Evolutionary conservation across 2,888 invertebrate genomes (phyloP).

Genomic region (Erpobdella octoculata): DNA sequence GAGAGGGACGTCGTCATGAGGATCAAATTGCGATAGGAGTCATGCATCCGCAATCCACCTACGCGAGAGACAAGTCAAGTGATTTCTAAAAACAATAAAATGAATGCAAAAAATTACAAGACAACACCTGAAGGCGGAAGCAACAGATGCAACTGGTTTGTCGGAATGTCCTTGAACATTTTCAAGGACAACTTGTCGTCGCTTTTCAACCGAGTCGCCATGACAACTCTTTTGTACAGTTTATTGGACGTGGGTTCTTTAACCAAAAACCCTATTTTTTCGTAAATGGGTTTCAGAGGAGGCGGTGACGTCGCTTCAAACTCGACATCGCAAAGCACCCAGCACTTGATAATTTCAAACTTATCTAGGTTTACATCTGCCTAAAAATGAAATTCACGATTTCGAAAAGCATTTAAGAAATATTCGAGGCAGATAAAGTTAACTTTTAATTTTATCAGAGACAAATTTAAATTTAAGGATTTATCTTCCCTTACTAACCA

Average conservation of each 20-base stretch:
- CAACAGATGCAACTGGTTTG: background rate
- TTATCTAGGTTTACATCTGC: background rate
- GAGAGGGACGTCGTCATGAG: background rate
- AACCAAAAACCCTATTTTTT: background rate
- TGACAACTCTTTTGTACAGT: background rate
- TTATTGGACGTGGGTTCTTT: background rate
- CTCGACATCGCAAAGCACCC: background rate
- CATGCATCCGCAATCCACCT: conserved; percentile 3
- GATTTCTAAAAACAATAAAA: background rate
- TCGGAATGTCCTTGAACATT: conserved; percentile 12
- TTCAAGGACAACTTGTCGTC: conserved; percentile 6
- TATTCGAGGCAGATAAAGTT: too few relatives aligned
- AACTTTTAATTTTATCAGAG: too few relatives aligned
- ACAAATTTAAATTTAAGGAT: background rate
- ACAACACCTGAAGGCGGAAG: background rate
- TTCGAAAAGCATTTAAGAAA: too few relatives aligned
- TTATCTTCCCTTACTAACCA: conserved; percentile 4
- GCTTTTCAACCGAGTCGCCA: background rate
- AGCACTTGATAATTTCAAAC: conserved; percentile 3
- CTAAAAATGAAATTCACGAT: background rate
- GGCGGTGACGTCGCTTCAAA: background rate
- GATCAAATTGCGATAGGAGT: conserved; percentile 1
- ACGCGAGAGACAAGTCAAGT: too few relatives aligned
- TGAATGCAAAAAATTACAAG: background rate
- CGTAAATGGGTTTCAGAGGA: background rate